phyloP scores from a whole-genome alignment of 2,797 vertebrate genomes.

The Sebastes hopkinsi region DNA sequence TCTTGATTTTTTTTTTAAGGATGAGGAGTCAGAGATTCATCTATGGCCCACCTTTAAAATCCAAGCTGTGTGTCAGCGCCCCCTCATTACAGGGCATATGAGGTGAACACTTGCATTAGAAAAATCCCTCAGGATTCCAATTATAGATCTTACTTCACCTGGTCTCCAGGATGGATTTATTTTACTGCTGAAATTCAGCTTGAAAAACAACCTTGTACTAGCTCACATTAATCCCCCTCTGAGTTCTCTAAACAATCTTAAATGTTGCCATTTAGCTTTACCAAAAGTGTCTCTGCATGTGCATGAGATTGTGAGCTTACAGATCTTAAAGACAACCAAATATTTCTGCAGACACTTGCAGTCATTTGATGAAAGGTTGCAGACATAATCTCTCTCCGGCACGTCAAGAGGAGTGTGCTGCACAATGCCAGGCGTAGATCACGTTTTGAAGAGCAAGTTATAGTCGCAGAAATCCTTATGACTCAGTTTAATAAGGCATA shows the following conservation, averaged over 20 bases:
- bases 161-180: neutral
- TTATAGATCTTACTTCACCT: conserved; percentile 15
- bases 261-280: neutral
- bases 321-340: neutral
- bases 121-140: conserved; percentile 5
- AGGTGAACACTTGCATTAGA: conserved; percentile 7
- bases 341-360: neutral
- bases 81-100: neutral
- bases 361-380: neutral
- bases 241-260: neutral
- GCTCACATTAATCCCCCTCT: neutral
- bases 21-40: neutral
- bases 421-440: neutral
- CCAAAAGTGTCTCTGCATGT: neutral
- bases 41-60: neutral
- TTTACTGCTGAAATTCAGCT: neutral
- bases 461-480: neutral
- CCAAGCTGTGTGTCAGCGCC: neutral
- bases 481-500: neutral
- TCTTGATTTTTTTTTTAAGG: neutral
- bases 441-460: neutral
- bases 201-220: neutral
- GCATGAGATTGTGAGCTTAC: neutral
- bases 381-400: neutral
- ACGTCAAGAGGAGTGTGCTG: neutral